These are phyloP conservation scores for Calliscelio sp. DNA, from an alignment of 2,888 invertebrate genomes.

Conservation along the genomic window DNA sequence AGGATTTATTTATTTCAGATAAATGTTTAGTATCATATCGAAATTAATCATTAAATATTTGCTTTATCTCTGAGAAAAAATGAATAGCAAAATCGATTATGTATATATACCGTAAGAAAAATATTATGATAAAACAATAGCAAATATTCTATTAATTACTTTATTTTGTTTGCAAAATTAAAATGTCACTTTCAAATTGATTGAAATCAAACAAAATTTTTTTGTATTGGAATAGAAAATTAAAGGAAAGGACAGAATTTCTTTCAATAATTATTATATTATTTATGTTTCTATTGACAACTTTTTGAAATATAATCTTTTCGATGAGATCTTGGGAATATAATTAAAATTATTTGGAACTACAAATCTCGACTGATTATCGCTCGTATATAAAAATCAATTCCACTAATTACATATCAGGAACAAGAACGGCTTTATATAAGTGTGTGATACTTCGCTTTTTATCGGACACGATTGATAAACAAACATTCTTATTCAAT, in stretches of 20 bases:
- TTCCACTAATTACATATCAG: constrained; percentile 8
- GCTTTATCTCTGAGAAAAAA: constrained; percentile 56
- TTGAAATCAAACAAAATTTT: too few species aligned
- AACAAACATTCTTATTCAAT: constrained; percentile 26
- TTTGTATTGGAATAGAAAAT: too few species aligned
- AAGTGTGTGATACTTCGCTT: constrained; percentile 26
- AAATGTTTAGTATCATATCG: constrained; percentile 58
- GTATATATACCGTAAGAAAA: neutral
- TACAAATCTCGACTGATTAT: constrained; percentile 12
- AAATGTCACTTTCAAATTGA: too few species aligned
- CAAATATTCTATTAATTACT: too few species aligned
- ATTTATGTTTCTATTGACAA: too few species aligned
- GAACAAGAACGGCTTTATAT: constrained; percentile 2
- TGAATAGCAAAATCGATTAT: constrained; percentile 15
- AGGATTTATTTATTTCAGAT: constrained; percentile 64
- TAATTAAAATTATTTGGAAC: constrained; percentile 12
- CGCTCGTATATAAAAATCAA: constrained; percentile 3
- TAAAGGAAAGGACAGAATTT: too few species aligned
- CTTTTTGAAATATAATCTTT: too few species aligned
- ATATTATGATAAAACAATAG: too few species aligned
- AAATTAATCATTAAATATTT: constrained; percentile 66
- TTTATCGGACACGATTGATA: constrained; percentile 36
- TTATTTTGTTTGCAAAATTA: too few species aligned
- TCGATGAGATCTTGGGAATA: neutral
- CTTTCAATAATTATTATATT: too few species aligned